phyloP scores from a whole-genome alignment of 2,888 invertebrate genomes.

The Eristalinus aeneus region DNA sequence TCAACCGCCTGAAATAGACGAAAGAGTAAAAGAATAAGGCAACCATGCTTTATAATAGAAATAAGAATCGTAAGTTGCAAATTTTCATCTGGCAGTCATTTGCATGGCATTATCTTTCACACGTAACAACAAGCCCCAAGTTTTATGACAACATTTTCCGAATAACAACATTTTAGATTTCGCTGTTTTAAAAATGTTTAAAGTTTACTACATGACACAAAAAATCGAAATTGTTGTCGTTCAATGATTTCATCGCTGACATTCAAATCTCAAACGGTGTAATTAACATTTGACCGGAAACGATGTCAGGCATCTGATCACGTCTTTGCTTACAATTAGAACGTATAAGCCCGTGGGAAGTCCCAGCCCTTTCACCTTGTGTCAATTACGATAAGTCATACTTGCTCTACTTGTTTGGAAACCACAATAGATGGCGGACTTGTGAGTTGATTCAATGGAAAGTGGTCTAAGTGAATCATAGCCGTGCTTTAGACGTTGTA shows the following conservation, averaged over 20 bases:
- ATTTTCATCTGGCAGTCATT: too few relatives aligned
- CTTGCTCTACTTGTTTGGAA: background rate
- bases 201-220: too few relatives aligned
- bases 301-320: background rate
- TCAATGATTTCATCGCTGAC: background rate
- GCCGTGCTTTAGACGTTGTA: background rate
- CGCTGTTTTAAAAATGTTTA: too few relatives aligned
- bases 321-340: background rate
- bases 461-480: background rate
- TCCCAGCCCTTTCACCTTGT: background rate
- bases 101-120: too few relatives aligned
- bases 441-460: background rate
- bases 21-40: too few relatives aligned
- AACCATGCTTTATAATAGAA: too few relatives aligned
- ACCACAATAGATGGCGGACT: background rate
- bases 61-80: too few relatives aligned
- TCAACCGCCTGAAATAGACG: too few relatives aligned
- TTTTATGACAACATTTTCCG: too few relatives aligned
- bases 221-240: background rate
- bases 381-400: background rate
- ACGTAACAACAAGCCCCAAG: too few relatives aligned
- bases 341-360: background rate
- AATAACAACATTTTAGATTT: too few relatives aligned
- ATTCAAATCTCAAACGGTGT: background rate
- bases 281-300: background rate